Conservation (phyloP, 1,140 invertebrate species). For the Ganaspis sp. region DNA sequence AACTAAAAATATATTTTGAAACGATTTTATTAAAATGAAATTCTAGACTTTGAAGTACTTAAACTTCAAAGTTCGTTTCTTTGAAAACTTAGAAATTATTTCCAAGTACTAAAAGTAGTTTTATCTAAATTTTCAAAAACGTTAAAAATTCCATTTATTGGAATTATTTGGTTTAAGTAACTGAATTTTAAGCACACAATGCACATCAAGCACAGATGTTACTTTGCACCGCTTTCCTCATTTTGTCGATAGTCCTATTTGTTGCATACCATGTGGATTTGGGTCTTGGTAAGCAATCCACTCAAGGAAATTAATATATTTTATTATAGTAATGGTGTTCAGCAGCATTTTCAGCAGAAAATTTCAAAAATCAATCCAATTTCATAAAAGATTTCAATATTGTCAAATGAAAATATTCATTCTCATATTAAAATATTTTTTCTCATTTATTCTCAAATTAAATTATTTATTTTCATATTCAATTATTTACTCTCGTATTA, state of each 20-base stretch:
- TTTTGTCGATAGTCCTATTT: conserved; percentile 77
- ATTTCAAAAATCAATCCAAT: conserved; percentile 48
- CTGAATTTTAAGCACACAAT: conserved; percentile 58
- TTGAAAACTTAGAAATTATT: too few species aligned
- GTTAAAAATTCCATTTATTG: neutral
- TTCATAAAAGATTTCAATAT: too few species aligned
- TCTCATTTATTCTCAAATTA: too few species aligned
- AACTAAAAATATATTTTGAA: too few species aligned
- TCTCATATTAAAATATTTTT: too few species aligned
- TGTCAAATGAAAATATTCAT: too few species aligned
- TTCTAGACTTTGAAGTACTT: too few species aligned
- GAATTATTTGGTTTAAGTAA: conserved; percentile 58
- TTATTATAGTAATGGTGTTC: conserved; percentile 52
- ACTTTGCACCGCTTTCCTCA: conserved; percentile 76
- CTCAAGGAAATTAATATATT: conserved; percentile 70
- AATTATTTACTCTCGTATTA: too few species aligned
- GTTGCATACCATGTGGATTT: conserved; percentile 77
- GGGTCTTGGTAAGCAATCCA: conserved; percentile 77
- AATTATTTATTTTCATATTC: too few species aligned
- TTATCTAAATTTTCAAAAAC: neutral
- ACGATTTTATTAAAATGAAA: too few species aligned
- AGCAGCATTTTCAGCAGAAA: conserved; percentile 4
- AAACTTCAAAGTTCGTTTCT: too few species aligned
- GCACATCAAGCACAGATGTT: conserved; percentile 73
- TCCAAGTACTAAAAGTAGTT: too few species aligned